Conservation (phyloP, 2,797 vertebrate species). For the Acanthurus lineatus region DNA sequence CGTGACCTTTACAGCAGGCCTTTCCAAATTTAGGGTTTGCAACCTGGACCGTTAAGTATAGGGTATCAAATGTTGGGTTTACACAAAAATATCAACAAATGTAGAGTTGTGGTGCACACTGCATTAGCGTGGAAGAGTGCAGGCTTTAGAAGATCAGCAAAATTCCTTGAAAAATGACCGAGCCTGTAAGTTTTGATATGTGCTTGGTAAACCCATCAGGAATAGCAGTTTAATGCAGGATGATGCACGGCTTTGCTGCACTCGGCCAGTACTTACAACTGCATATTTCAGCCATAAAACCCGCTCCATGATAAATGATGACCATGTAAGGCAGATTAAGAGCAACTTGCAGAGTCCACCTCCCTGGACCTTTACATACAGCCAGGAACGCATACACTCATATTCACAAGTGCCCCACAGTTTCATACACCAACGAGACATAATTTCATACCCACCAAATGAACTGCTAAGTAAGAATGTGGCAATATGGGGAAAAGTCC, state of each 20-base stretch:
- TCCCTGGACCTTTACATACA: neutral
- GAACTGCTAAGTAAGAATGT: too few relatives aligned
- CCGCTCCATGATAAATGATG: neutral
- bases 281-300: constrained; percentile 18
- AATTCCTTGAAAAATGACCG: constrained; percentile 17
- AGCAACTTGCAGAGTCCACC: neutral
- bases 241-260: neutral
- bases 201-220: constrained; percentile 21
- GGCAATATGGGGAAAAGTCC: too few relatives aligned
- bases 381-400: neutral
- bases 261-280: neutral
- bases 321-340: neutral
- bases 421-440: neutral
- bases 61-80: neutral
- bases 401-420: neutral
- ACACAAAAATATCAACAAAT: neutral
- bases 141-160: neutral
- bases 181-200: neutral
- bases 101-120: neutral
- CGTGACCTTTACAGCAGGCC: neutral
- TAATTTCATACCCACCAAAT: neutral
- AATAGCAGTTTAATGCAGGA: constrained; percentile 6
- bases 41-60: neutral
- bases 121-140: neutral
- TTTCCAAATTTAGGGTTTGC: neutral